phyloP scores from a whole-genome alignment of 1,140 invertebrate species.

The Ceratina australensis region DNA sequence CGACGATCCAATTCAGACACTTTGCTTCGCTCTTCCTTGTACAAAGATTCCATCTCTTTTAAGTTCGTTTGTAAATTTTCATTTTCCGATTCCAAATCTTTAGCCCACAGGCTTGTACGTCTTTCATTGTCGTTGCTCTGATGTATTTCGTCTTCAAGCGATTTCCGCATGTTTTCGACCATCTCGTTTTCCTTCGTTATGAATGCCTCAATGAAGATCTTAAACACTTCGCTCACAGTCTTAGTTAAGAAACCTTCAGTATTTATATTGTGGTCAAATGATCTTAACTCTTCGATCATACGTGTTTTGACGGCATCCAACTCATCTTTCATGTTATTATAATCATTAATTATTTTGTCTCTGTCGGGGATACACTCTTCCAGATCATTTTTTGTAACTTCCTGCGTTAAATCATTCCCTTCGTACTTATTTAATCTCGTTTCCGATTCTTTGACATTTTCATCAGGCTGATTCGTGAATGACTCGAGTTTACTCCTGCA shows the following conservation, averaged over 20 bases:
- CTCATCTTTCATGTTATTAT: slow-evolving; percentile 58
- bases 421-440: slow-evolving; percentile 47
- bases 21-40: slow-evolving; percentile 39
- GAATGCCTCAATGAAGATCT: slow-evolving; percentile 62
- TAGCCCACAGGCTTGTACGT: slow-evolving; percentile 58
- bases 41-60: slow-evolving; percentile 29
- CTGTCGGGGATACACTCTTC: slow-evolving; percentile 35
- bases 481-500: slow-evolving; percentile 9
- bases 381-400: slow-evolving; percentile 53
- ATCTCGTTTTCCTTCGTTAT: slow-evolving; percentile 71
- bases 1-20: slow-evolving; percentile 42
- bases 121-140: slow-evolving; percentile 67
- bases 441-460: slow-evolving; percentile 53
- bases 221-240: slow-evolving; percentile 62
- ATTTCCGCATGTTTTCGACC: slow-evolving; percentile 58
- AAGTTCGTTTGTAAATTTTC: slow-evolving; percentile 71
- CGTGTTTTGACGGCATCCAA: slow-evolving; percentile 52
- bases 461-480: slow-evolving; percentile 16
- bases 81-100: slow-evolving; percentile 69
- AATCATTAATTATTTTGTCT: slow-evolving; percentile 25
- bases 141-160: slow-evolving; percentile 60
- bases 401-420: slow-evolving; percentile 64
- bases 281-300: slow-evolving; percentile 71
- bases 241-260: slow-evolving; percentile 48
- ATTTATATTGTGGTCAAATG: slow-evolving; percentile 49